Conservation (phyloP, 2,888 invertebrate species). For the Meteorus cinctellus region DNA sequence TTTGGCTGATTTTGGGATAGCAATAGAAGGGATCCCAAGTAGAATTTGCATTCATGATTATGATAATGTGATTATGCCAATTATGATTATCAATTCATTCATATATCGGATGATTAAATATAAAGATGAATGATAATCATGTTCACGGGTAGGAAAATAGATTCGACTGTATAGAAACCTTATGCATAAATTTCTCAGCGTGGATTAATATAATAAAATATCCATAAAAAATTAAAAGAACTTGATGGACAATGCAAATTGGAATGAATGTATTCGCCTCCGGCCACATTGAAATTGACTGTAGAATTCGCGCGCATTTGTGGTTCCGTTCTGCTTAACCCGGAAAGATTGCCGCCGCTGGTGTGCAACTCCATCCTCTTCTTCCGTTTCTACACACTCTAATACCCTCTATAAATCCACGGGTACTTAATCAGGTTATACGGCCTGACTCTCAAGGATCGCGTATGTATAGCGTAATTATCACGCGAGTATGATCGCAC, state of each 20-base stretch:
- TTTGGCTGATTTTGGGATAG: no score
- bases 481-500: constrained; percentile 64
- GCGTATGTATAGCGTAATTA: constrained; percentile 57
- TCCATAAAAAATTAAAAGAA: background rate
- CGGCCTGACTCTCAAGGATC: constrained; percentile 62
- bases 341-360: constrained; percentile 61
- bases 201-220: background rate
- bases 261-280: background rate
- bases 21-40: no score
- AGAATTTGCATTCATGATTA: background rate
- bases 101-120: background rate
- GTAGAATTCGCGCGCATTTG: constrained; percentile 56
- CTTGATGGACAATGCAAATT: constrained; percentile 1
- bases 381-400: constrained; percentile 71
- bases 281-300: constrained; percentile 31
- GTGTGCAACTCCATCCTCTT: constrained; percentile 53
- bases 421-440: constrained; percentile 69
- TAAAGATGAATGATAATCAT: background rate
- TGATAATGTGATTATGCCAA: background rate
- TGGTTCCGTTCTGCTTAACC: constrained; percentile 72
- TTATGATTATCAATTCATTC: background rate
- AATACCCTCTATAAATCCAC: constrained; percentile 68
- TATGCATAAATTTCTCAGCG: no score
- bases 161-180: background rate
- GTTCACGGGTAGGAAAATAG: background rate